Percentiles rank a stretch among this genome's conserved stretches.
phyloP scores from a whole-genome alignment of 2,888 invertebrate genomes.

The Tenthredo scrophulariae region DNA sequence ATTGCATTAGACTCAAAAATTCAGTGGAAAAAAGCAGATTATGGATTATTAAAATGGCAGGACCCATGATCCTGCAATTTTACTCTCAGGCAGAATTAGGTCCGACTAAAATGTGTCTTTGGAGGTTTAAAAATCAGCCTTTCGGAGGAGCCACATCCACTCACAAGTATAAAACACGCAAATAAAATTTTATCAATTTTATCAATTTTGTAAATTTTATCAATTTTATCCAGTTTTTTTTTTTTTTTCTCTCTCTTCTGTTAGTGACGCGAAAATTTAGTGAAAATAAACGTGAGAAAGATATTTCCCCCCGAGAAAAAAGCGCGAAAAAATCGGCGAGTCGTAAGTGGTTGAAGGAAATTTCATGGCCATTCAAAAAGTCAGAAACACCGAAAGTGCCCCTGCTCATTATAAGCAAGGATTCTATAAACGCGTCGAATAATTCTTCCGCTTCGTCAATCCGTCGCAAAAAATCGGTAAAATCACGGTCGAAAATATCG shows the following conservation, averaged over 20 bases:
- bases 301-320: not conserved
- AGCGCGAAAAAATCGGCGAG: not conserved
- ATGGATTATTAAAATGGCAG: not conserved
- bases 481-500: not conserved
- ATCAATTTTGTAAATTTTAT: not conserved
- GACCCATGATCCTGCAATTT: not conserved
- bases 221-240: not conserved
- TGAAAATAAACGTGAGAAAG: not conserved
- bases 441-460: not conserved
- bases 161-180: not conserved
- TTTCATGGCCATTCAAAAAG: not conserved
- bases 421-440: not conserved
- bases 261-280: not conserved
- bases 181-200: not conserved
- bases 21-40: not conserved
- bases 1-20: not conserved
- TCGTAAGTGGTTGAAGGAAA: not conserved
- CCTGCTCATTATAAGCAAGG: not conserved
- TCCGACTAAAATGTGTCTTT: not conserved
- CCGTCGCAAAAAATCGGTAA: not conserved
- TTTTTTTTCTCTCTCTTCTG: not conserved
- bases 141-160: not conserved
- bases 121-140: not conserved
- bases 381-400: not conserved
- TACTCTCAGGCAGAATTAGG: not conserved